Base-by-base conservation (phyloP, 2,888 invertebrate species). In the Rhaphigaster nebulosa region DNA sequence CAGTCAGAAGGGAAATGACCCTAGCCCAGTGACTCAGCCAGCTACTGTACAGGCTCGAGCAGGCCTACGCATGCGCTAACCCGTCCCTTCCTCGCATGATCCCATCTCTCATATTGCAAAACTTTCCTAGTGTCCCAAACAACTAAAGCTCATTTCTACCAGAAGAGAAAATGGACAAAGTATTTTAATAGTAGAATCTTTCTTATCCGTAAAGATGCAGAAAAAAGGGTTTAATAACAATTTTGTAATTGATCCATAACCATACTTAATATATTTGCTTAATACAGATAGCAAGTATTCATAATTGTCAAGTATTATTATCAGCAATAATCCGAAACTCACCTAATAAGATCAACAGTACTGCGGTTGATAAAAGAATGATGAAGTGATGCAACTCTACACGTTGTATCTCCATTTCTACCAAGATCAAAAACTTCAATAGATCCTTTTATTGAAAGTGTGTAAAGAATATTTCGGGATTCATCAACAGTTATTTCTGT, bases 361-460 rank as follows among this genome's bases (percentile, higher is more conserved):
- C 45, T 38, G 1, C 76, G 29, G 23, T 65, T 76, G 13, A 89
- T 76, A 89, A 56, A 50, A 76, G 89, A 97, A 92, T 98, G 97
- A 8, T 97, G 95, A 87, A 98, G 94, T 93, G 96, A 96, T 8
- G 96, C 96, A 84, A 98, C 95, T 93, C 96, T 95, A 92, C 95
- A 95, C 92, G 97, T 96, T 6, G 95, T 95, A 90, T 96, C 96
- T 38, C 97, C 97, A 93, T 97, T 96, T 80, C 94, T 94, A 4
- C 98, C 98, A 91, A 99, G 95, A 94, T 99, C 98, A 95, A 96
- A 99, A 15, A 98, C 97, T 94, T 98, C 96, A 92, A 97, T 96
- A 38, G 96, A 96, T 29, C 99, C 98, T 93, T 97, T 98, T 93
- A 98, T 97, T 90, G 98, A 97, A 65, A 99, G 94, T 34, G 98